These are phyloP conservation scores for Halcyon badia DNA, from an alignment of 2,797 vertebrate genomes.

Conservation along the genomic window DNA sequence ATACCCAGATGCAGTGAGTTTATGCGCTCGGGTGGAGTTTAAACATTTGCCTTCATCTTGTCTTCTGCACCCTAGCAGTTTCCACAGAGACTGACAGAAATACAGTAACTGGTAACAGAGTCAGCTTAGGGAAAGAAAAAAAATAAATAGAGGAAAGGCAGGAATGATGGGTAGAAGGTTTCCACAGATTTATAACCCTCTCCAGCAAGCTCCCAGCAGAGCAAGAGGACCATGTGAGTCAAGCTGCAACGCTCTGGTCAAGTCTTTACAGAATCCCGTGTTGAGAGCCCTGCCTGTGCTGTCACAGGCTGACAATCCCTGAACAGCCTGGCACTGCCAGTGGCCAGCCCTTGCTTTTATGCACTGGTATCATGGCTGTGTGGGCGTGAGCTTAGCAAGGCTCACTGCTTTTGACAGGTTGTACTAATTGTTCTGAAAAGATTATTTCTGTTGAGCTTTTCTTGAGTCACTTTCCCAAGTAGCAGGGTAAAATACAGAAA, in stretches of 20 bases:
- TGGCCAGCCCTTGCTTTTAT: background rate
- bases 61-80: background rate
- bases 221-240: background rate
- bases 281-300: background rate
- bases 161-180: background rate
- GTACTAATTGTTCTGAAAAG: background rate
- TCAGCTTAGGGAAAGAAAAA: too few relatives aligned
- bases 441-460: background rate
- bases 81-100: background rate
- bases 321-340: background rate
- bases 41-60: background rate
- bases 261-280: background rate
- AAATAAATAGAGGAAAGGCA: background rate
- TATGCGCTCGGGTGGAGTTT: background rate
- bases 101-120: background rate
- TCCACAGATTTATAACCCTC: background rate
- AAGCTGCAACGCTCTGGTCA: background rate
- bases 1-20: background rate
- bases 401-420: background rate
- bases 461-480: background rate
- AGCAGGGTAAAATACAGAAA: conserved; percentile 10
- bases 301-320: fast-evolving
- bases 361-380: background rate
- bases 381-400: background rate
- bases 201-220: background rate